Base-by-base conservation (phyloP, 1,140 invertebrate genomes). In the Dermatophagoides farinae region DNA sequence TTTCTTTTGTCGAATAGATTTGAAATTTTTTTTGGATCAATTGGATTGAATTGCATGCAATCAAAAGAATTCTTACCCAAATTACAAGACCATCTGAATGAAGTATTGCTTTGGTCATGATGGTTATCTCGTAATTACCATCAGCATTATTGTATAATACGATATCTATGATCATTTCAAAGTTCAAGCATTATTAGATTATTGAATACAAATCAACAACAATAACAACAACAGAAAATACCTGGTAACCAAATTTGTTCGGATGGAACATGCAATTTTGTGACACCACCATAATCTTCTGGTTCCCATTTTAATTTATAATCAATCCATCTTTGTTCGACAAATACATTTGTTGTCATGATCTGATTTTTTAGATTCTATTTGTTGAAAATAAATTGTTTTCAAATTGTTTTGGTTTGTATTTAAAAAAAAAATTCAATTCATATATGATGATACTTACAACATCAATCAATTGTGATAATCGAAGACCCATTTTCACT, bases 391-490 rank as follows among this genome's bases (percentile, higher is more conserved):
- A 57, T 31, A 57, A 61, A 37, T 38, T 50, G 55, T 18, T 50
- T 37, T 31, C 39, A 60, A 58, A 61, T 57, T 57, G 59, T 43
- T 57, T 51, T 47, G 25, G 14, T 40, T 44, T 50, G 47, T 20
- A 23, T 10, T 9, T 47, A 22, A 53, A 10, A 14, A 59, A 18
- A 52, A 43, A 43, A 20, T 14, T 16, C 49, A 57, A 49, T 53
- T 16, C 5, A 43, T 43, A n/a, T n/a, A n/a, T 22, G 6, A 39
- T 47, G 44, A 23, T 22, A 75, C 88, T 91, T 77, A 97, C 92
- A 75, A 97, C 88, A 75, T 97, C 92, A 70, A 97, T 96, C 68
- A 97, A 82, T 77, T 97, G 92, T 66, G 91, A 95, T 59, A 97
- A 78, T 70, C 85, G 81, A 58, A 97, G 81, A 65, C 90, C 90